Evolutionary conservation across 2,888 invertebrate species (phyloP), one percentile per base, ranked within the genome.

Genomic region (Rhogogaster chlorosoma): DNA sequence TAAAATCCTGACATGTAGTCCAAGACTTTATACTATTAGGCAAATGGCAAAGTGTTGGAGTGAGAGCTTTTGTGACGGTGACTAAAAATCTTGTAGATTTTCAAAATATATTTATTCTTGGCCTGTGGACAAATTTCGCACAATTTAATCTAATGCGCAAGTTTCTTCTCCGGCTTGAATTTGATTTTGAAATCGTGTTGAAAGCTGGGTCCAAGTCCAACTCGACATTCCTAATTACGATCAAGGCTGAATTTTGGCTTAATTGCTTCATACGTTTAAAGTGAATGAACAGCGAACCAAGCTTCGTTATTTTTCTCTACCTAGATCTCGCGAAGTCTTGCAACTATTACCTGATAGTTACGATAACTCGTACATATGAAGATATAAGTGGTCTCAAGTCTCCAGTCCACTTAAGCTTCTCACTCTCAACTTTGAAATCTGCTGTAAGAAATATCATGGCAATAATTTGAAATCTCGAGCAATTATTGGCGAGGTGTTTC

Each of bases 301-400:
- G 49, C 5, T n/a, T 18, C 10, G 1, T 1, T 22, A 10, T 38
- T 42, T 26, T 45, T 7, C 12, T 22, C n/a, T 38, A 18, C 9
- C 61, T 61, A 22, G 12, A 61, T 26, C n/a, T 6, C 49, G 6
- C 49, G 53, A 53, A 22, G 4, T 26, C 12, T 61, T 61, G 61
- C 61, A 61, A 61, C 26, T 61, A 61, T 26, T 61, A 26, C 12
- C 7, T n/a, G n/a, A n/a, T 53, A 53, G 53, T 10, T n/a, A n/a
- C n/a, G 53, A 70, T 36, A 70, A 70, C 36, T 70, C 36, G n/a
- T 36, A 36, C 70, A 36, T 70, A 70, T 36, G 32, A 70, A n/a
- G 9, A 3, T 70, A 18, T 36, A 70, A 12, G 26, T 36, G 70
- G 70, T 70, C 29, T 32, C 36, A 6, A 12, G 61, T 36, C 12